These are phyloP conservation scores for Trilocha varians DNA, from an alignment of 2,888 invertebrate species.

Conservation along the genomic window DNA sequence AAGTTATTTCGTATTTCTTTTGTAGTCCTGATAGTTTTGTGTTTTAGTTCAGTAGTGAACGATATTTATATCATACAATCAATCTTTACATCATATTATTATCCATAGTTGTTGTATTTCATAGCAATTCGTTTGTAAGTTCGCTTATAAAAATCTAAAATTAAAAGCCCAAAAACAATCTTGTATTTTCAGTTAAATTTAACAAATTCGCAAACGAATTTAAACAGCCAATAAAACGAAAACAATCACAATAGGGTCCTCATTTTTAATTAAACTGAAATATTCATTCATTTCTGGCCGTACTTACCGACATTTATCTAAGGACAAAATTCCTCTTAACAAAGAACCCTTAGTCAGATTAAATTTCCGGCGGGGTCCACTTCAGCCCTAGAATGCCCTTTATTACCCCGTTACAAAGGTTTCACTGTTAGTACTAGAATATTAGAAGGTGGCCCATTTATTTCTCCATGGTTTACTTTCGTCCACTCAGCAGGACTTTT, in stretches of 20 bases:
- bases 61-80: too few species aligned
- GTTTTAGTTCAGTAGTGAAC: too few species aligned
- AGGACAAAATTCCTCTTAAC: slow-evolving; percentile 56
- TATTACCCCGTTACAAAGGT: slow-evolving; percentile 63
- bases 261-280: slow-evolving; percentile 66
- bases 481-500: slow-evolving; percentile 24
- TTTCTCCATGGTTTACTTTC: slow-evolving; percentile 40
- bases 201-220: too few species aligned
- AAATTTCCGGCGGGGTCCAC: slow-evolving; percentile 68
- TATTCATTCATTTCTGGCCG: slow-evolving; percentile 45
- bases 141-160: slow-evolving; percentile 9
- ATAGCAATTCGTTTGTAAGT: too few species aligned
- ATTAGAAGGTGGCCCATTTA: slow-evolving; percentile 52
- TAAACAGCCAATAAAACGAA: slow-evolving; percentile 30
- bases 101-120: too few species aligned
- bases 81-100: too few species aligned
- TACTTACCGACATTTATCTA: slow-evolving; percentile 58
- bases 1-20: too few species aligned
- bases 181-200: too few species aligned
- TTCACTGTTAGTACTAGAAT: slow-evolving; percentile 47
- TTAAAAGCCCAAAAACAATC: too few species aligned
- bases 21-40: too few species aligned
- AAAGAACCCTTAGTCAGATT: slow-evolving; percentile 61
- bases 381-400: slow-evolving; percentile 60
- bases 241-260: slow-evolving; percentile 40